A percentile compares a stretch with the other conserved stretches of the same genome.
phyloP scores from a whole-genome alignment of 2,888 invertebrate species.

The Hemithea aestivaria region DNA sequence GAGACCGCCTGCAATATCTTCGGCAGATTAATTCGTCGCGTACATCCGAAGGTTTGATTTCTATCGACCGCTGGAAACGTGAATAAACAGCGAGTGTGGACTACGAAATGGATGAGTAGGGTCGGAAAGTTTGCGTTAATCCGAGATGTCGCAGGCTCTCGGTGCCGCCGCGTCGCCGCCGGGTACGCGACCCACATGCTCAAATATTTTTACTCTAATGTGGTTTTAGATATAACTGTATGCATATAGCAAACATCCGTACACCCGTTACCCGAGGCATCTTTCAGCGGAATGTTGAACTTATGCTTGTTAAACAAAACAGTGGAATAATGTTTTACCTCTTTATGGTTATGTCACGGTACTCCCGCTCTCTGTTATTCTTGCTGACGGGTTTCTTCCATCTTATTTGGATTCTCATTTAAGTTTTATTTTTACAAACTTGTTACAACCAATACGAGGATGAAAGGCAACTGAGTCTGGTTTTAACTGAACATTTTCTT shows the following conservation, averaged over 20 bases:
- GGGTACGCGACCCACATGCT: conserved; percentile 28
- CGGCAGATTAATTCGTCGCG: conserved; percentile 29
- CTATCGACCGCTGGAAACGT: no score
- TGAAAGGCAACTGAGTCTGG: no score
- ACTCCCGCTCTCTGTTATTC: no score
- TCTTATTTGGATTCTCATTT: no score
- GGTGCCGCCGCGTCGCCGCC: conserved; percentile 7
- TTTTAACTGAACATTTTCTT: no score
- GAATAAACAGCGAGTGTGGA: conserved; percentile 26
- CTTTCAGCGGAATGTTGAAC: not conserved
- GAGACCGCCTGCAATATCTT: conserved; percentile 31
- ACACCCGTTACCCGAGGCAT: not conserved
- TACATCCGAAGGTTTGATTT: no score
- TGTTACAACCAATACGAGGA: no score
- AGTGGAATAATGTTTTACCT: not conserved
- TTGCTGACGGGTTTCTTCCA: no score
- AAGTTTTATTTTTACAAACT: no score
- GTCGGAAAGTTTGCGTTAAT: conserved; percentile 29
- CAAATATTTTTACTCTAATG: conserved; percentile 26
- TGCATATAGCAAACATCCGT: conserved; percentile 8
- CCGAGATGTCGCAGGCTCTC: conserved; percentile 34
- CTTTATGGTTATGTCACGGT: not conserved
- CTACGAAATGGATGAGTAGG: conserved; percentile 28
- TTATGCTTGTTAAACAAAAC: conserved; percentile 3
- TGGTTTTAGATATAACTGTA: conserved; percentile 10